These are phyloP conservation scores for Dicranocentrus wangi DNA, from an alignment of 2,888 invertebrate species.

Conservation along the genomic window DNA sequence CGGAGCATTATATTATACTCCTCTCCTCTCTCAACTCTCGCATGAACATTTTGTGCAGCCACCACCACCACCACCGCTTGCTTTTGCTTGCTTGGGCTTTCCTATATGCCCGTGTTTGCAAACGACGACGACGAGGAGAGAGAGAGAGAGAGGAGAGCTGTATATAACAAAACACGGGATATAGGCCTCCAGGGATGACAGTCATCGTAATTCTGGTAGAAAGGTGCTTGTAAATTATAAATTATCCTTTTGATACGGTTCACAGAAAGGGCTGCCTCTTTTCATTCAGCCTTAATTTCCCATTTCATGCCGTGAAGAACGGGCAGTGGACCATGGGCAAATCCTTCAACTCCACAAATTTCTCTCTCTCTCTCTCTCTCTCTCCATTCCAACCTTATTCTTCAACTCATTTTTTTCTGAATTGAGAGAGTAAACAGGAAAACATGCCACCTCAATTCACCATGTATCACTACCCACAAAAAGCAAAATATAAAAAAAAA, in stretches of 20 bases:
- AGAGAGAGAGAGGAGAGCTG: slow-evolving; percentile 6
- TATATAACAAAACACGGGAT: slow-evolving; percentile 19
- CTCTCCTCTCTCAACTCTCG: too few species aligned
- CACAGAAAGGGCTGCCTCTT: slow-evolving; percentile 50
- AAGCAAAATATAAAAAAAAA: too few species aligned
- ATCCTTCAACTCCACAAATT: slow-evolving; percentile 17
- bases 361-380: neutral
- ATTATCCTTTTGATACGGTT: slow-evolving; percentile 66
- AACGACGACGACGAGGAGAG: neutral
- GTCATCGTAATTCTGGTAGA: slow-evolving; percentile 63
- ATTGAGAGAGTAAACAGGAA: too few species aligned
- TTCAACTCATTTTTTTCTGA: too few species aligned
- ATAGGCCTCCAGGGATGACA: slow-evolving; percentile 64
- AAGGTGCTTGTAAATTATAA: slow-evolving; percentile 67
- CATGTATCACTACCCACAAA: too few species aligned
- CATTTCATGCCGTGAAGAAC: slow-evolving; percentile 61
- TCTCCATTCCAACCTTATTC: too few species aligned
- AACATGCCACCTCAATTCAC: too few species aligned
- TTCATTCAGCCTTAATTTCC: slow-evolving; percentile 57
- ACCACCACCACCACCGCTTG: neutral
- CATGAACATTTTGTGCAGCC: too few species aligned
- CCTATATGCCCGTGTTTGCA: neutral
- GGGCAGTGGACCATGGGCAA: slow-evolving; percentile 52
- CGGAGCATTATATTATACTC: neutral
- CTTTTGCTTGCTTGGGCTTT: slow-evolving; percentile 11